Evolutionary conservation across 1,140 invertebrate species (phyloP).

Genomic region (Metopolophium dirhodum): DNA sequence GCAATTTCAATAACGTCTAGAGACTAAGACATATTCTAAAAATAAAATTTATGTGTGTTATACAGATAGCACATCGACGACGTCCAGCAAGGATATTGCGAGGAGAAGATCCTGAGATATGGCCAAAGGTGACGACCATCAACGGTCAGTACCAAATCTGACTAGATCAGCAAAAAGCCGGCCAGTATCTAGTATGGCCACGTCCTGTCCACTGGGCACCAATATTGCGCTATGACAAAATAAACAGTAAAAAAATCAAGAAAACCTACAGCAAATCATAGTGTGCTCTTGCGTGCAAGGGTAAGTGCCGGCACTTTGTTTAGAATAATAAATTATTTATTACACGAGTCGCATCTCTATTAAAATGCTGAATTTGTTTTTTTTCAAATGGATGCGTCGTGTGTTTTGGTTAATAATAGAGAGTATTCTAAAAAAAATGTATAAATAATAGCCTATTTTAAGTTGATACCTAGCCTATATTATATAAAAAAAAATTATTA

Average conservation of each 20-base stretch:
- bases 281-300: slow-evolving; percentile 17
- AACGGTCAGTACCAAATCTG: slow-evolving; percentile 49
- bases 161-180: slow-evolving; percentile 32
- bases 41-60: background rate
- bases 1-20: background rate
- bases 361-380: background rate
- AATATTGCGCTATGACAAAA: slow-evolving; percentile 46
- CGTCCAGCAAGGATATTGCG: slow-evolving; percentile 42
- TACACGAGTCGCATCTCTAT: background rate
- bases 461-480: slow-evolving; percentile 44
- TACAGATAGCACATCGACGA: slow-evolving; percentile 21
- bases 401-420: slow-evolving; percentile 39
- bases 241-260: background rate
- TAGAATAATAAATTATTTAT: slow-evolving; percentile 52
- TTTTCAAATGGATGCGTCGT: background rate
- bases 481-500: slow-evolving; percentile 51
- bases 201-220: slow-evolving; percentile 46
- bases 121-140: slow-evolving; percentile 46
- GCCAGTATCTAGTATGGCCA: slow-evolving; percentile 23
- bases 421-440: slow-evolving; percentile 54
- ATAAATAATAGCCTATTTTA: slow-evolving; percentile 49
- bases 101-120: slow-evolving; percentile 52
- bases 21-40: background rate
- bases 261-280: slow-evolving; percentile 1
- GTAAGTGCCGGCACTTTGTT: slow-evolving; percentile 55